Conservation (phyloP, 64 coral and sea anemone species). For the Cladopsammia gracilis region DNA sequence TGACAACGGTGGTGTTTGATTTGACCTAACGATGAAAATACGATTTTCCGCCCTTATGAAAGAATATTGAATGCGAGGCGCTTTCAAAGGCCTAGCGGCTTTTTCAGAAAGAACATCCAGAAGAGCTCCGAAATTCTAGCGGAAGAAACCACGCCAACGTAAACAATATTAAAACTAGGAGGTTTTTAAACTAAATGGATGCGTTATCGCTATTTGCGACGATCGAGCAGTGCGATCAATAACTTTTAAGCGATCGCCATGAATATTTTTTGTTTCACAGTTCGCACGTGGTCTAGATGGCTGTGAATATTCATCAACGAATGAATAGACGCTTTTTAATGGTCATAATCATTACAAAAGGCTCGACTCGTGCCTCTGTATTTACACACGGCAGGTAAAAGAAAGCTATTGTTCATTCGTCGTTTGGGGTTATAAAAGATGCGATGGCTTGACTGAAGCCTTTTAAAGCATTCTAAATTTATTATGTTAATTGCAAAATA, state of each 20-base stretch:
- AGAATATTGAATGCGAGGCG: slow-evolving; percentile 54
- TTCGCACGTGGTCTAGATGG: slow-evolving; percentile 47
- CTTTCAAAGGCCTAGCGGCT: slow-evolving; percentile 41
- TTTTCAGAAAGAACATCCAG: slow-evolving; percentile 31
- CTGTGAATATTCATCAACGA: slow-evolving; percentile 8
- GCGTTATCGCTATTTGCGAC: not conserved
- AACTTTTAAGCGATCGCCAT: slow-evolving; percentile 10
- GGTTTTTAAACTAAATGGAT: slow-evolving; percentile 2
- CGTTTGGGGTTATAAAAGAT: slow-evolving; percentile 15
- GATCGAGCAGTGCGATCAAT: not conserved
- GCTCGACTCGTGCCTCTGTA: slow-evolving; percentile 33
- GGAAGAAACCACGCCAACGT: slow-evolving; percentile 21
- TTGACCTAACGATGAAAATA: slow-evolving; percentile 36
- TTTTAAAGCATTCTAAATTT: not conserved
- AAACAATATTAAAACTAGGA: slow-evolving; percentile 32
- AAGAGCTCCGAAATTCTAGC: slow-evolving; percentile 1
- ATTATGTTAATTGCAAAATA: not conserved
- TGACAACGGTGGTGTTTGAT: slow-evolving; percentile 45
- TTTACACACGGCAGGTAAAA: slow-evolving; percentile 56
- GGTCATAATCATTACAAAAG: slow-evolving; percentile 37
- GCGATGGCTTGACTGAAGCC: not conserved
- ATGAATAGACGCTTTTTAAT: slow-evolving; percentile 54
- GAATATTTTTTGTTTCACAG: not conserved
- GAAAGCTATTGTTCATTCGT: slow-evolving; percentile 50
- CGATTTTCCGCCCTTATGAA: slow-evolving; percentile 59